These are phyloP conservation scores for Phyto melanocephala DNA, from an alignment of 2,888 invertebrate species.

Conservation along the genomic window DNA sequence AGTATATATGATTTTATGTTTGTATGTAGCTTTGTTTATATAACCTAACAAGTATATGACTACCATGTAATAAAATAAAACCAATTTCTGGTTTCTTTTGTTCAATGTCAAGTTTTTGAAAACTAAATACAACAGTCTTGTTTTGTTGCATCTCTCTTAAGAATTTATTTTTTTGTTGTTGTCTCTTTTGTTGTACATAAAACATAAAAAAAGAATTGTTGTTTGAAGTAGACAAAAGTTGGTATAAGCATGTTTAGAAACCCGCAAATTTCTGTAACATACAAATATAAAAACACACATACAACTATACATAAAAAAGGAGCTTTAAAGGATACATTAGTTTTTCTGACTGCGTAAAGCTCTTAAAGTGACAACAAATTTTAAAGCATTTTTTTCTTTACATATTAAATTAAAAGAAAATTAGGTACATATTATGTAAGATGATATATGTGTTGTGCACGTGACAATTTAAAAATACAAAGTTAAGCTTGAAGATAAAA, in stretches of 20 bases:
- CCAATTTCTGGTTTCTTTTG: background rate
- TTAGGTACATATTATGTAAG: background rate
- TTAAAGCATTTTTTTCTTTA: background rate
- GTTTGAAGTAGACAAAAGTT: background rate
- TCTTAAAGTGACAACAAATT: background rate
- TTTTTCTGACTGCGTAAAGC: background rate
- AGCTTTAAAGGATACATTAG: no score
- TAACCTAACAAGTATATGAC: no score
- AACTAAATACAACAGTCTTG: background rate
- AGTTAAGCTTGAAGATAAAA: background rate
- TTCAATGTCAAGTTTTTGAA: background rate
- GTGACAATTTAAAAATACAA: background rate
- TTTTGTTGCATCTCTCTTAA: background rate
- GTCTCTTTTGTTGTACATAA: background rate
- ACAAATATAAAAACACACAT: background rate
- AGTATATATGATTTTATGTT: no score
- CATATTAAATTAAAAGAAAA: background rate
- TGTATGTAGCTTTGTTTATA: no score
- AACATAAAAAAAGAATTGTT: background rate
- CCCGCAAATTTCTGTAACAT: background rate
- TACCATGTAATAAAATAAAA: no score
- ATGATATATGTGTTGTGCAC: background rate
- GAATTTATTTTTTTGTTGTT: background rate
- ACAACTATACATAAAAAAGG: background rate
- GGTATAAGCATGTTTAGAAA: background rate